Evolutionary conservation across 2,888 invertebrate species (phyloP), one percentile per base, ranked within the genome.

Genomic region (Didymodactylos carnosus): DNA sequence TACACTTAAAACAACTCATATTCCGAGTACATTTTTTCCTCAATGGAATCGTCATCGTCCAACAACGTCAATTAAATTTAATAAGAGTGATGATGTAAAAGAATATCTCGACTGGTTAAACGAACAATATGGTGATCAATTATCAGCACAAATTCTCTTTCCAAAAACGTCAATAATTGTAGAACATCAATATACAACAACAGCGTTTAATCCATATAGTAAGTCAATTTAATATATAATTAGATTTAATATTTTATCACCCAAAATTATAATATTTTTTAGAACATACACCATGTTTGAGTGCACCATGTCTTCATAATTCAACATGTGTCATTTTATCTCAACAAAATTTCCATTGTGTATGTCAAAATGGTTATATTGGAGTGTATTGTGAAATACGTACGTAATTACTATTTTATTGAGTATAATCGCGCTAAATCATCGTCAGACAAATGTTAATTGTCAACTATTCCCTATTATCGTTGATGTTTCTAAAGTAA

Each of bases 361-460:
- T 53, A 23, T 74, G 74, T 62, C 11, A 10, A n/a, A 6, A 13
- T 4, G 16, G 13, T 10, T 74, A 16, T 43, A 39, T 35, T 23
- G 74, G 74, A 70, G 27, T 29, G n/a, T 72, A 69, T 41, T 75
- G 75, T 41, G 72, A 75, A 72, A 46, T 69, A 39, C 53, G 74
- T 74, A 74, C 25, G 39, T 19, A 19, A 19, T 2, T 39, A 10
- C 25, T 25, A 8, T 40, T 14, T 23, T 25, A 14, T 25, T 25
- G 2, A 16, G 7, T 25, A 16, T 19, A 16, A 13, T 8, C 2
- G n/a, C 2, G 0, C 35, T 40, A 23, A 25, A 39, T 5, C 70
- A n/a, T n/a, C n/a, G n/a, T n/a, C n/a, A n/a, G n/a, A n/a, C n/a
- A n/a, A 43, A 43, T 43, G 14, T n/a, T n/a, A n/a, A n/a, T 14